phyloP scores from a whole-genome alignment of 2,888 invertebrate genomes.

The Parnassius smintheus region DNA sequence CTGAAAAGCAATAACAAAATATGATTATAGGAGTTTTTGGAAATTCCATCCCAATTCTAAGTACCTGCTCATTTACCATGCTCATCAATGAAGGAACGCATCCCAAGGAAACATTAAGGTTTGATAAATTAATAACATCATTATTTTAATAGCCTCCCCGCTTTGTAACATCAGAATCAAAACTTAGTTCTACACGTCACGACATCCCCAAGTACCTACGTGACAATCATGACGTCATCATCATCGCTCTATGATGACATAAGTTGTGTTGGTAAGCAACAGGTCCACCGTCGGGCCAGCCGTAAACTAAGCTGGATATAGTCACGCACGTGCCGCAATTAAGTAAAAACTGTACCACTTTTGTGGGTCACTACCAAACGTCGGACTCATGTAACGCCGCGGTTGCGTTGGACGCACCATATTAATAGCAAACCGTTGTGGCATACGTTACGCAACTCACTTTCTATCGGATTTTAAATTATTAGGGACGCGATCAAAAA shows the following conservation, averaged over 20 bases:
- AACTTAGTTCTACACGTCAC: too few species aligned
- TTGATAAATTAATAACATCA: too few species aligned
- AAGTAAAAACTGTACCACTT: conserved; percentile 15
- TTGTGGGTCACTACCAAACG: conserved; percentile 38
- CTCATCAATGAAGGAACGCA: too few species aligned
- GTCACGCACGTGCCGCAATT: conserved; percentile 19
- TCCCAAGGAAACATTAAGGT: too few species aligned
- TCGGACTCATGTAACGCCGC: conserved; percentile 32
- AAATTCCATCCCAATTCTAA: too few species aligned
- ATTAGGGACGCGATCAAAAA: background rate
- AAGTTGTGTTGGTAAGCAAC: conserved; percentile 3
- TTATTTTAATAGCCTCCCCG: too few species aligned
- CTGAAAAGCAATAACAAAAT: too few species aligned
- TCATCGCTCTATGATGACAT: conserved; percentile 15
- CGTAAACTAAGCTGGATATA: conserved; percentile 17
- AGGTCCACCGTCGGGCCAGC: conserved; percentile 1
- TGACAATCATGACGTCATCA: background rate
- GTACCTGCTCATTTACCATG: too few species aligned
- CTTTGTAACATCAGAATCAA: too few species aligned
- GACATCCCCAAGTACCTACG: too few species aligned
- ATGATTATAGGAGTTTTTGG: too few species aligned
- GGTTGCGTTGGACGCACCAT: conserved; percentile 34
- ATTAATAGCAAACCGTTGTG: conserved; percentile 39
- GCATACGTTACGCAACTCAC: conserved; percentile 37
- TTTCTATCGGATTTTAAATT: conserved; percentile 37